Evolutionary conservation across 1,140 invertebrate genomes (phyloP), one percentile per base, ranked within the genome.

Genomic region (Brachystomella parvula): DNA sequence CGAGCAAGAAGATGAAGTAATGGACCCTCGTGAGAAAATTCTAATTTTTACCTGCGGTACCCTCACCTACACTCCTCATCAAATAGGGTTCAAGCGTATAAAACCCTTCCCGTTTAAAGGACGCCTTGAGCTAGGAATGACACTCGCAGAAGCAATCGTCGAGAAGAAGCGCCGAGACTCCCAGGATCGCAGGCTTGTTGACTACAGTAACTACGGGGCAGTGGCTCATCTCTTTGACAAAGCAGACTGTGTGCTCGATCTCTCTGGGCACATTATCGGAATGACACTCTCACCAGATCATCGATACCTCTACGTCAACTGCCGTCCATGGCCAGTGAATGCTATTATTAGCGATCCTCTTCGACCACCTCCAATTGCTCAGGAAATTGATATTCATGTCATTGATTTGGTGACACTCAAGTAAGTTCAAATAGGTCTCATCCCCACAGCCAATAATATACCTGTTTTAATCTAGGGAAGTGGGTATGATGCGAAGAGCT

Each of bases 381-480:
- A 91, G 78, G 89, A 93, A 80, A 92, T 93, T 63, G 90, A 94
- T 75, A 89, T 93, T 71, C 89, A 92, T 74, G 89, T 93, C 1
- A 92, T 93, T 71, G 90, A 93, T 79, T 78, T 93, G 65, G 82
- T 84, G 35, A 89, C 86, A 0, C 79, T 93, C 31, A 85, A 87
- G 75, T 83, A 87, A 78, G 77, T 67, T 61, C 49, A 61, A 24
- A 61, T 30, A 17, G 29, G 47, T 53, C 15, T 6, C 28, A 24
- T 6, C 19, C 56, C 44, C 44, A 58, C 24, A 47, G 35, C 57
- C 12, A 49, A 6, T 61, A 66, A 59, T 32, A 44, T 9, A 35
- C 3, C 12, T 32, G 31, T n/a, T 24, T 33, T 39, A 32, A 21
- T 62, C 1, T 58, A 72, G 63, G 0, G 67, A 75, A 73, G 86